phyloP scores from a whole-genome alignment of 2,797 vertebrate species.

The Cottoperca gobio region DNA sequence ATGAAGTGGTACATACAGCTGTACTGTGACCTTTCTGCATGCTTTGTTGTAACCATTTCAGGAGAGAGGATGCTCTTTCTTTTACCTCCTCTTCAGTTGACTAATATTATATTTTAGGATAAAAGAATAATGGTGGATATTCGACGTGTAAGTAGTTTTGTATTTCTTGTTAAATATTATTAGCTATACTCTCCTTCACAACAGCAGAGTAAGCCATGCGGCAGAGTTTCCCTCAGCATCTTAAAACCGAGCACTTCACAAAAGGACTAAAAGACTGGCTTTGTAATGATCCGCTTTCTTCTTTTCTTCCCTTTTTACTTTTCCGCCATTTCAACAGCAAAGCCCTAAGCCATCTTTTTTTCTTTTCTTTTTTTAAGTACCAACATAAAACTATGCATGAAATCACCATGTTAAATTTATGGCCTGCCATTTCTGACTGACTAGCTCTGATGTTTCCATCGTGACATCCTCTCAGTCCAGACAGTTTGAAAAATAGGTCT shows the following conservation, averaged over 20 bases:
- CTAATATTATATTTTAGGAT: not conserved
- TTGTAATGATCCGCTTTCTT: conserved; percentile 37
- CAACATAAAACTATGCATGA: conserved; percentile 50
- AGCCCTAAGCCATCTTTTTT: conserved; percentile 34
- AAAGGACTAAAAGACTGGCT: conserved; percentile 29
- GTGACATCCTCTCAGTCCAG: conserved; percentile 54
- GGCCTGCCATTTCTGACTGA: conserved; percentile 61
- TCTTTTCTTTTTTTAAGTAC: conserved; percentile 41
- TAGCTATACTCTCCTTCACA: not conserved
- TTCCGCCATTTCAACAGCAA: conserved; percentile 48
- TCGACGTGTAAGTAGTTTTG: not conserved
- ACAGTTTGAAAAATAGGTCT: conserved; percentile 28
- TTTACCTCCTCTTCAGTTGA: not conserved
- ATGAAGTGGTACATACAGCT: not conserved
- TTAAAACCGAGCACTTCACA: conserved; percentile 24
- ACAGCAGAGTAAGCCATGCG: not conserved
- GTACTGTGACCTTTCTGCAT: conserved; percentile 20
- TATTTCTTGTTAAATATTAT: conserved; percentile 17
- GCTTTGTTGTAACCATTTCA: not conserved
- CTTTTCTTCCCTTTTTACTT: conserved; percentile 12
- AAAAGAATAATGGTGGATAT: not conserved
- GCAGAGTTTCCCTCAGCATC: conserved; percentile 12
- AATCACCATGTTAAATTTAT: conserved; percentile 63
- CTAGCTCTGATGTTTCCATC: conserved; percentile 53
- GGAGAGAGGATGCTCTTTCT: not conserved